Evolutionary conservation across 2,113 vertebrate species (phyloP).

Genomic region (Chamaea fasciata): DNA sequence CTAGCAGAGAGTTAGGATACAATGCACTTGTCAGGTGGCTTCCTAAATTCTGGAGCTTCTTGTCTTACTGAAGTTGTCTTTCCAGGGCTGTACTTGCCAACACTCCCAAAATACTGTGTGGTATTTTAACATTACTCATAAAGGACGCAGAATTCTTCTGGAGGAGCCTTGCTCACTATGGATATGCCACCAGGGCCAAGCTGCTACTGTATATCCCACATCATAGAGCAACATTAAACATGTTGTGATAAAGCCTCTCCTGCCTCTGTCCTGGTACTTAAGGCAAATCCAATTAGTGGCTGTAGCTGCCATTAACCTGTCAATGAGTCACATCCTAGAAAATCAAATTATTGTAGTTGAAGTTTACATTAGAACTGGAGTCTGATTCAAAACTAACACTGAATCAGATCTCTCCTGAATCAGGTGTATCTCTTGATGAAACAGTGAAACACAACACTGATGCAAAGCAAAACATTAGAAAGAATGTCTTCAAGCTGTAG

Average conservation of each 20-base stretch:
- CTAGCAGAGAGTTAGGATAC: not conserved
- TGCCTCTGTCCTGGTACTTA: not conserved
- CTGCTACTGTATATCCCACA: not conserved
- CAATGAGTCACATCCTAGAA: not conserved
- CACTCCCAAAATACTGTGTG: rapidly evolving
- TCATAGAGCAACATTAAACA: not conserved
- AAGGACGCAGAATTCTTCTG: not conserved
- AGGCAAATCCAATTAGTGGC: not conserved
- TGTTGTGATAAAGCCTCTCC: not conserved
- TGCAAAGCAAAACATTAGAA: not conserved
- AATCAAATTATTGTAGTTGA: not conserved
- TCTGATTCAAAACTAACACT: not conserved
- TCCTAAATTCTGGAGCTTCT: not conserved
- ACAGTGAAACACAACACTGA: not conserved
- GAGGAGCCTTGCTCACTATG: not conserved
- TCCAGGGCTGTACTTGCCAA: not conserved
- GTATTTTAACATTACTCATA: not conserved
- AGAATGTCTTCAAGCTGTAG: not conserved
- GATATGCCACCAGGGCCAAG: not conserved
- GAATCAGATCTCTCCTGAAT: not conserved
- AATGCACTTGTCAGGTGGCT: not conserved
- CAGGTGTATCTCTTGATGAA: not conserved
- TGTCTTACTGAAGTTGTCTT: not conserved
- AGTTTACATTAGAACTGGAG: not conserved
- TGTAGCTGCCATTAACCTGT: not conserved